Percentiles rank a stretch among this genome's conserved stretches.
phyloP scores from a whole-genome alignment of 2,797 vertebrate species.

The Pipistrellus pipistrellus region DNA sequence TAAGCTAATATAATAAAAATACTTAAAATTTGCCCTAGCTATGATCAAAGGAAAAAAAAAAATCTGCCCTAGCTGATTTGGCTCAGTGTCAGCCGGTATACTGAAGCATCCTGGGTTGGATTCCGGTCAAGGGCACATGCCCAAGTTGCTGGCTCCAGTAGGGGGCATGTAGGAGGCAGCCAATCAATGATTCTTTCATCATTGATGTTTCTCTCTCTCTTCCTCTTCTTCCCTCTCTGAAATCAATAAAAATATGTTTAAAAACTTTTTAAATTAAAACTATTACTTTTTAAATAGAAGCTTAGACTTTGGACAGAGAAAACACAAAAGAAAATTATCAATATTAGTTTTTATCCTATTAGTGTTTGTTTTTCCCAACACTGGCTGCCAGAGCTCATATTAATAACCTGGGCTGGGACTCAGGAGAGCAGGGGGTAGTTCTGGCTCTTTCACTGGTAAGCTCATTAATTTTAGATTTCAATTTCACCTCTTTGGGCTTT shows the following conservation, averaged over 20 bases:
- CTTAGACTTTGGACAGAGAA: background rate
- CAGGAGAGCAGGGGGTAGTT: background rate
- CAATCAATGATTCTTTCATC: no score
- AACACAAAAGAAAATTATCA: background rate
- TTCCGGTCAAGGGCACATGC: no score
- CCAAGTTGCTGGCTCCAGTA: no score
- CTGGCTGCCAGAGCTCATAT: background rate
- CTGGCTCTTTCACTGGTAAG: background rate
- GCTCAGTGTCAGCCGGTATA: no score
- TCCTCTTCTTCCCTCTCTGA: no score
- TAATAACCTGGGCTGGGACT: background rate
- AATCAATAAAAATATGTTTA: no score
- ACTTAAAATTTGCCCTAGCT: background rate
- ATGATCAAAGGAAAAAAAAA: no score
- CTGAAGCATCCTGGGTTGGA: no score
- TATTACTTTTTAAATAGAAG: constrained; percentile 16
- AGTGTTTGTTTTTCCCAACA: background rate
- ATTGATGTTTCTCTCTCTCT: no score
- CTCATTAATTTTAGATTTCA: constrained; percentile 44
- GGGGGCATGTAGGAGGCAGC: no score
- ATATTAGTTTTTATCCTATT: background rate
- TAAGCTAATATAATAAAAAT: constrained; percentile 42
- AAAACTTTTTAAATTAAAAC: constrained; percentile 23
- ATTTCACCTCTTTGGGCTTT: background rate
- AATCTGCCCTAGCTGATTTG: no score